Evolutionary conservation across 2,888 invertebrate species (phyloP).

Genomic region (Standfussiana lucernea): DNA sequence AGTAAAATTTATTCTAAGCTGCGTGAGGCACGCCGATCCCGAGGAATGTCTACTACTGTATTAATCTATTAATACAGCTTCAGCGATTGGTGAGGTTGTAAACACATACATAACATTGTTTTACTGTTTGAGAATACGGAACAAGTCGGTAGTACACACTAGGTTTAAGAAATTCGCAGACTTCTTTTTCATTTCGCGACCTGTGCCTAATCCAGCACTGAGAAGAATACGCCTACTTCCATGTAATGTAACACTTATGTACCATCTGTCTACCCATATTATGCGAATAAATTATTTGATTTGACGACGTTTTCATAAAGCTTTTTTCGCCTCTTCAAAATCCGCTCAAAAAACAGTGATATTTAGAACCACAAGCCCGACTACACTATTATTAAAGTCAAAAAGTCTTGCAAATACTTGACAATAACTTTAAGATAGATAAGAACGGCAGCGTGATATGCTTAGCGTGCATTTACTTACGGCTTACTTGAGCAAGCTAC

Average conservation of each 20-base stretch:
- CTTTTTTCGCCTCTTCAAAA: not conserved
- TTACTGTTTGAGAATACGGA: too few species aligned
- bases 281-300: too few species aligned
- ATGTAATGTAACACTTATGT: too few species aligned
- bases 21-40: too few species aligned
- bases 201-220: too few species aligned
- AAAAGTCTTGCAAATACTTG: not conserved
- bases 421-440: not conserved
- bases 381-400: not conserved
- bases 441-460: not conserved
- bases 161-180: not conserved
- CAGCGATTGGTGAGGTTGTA: too few species aligned
- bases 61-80: too few species aligned
- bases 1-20: too few species aligned
- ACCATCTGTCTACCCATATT: too few species aligned
- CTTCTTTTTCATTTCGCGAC: not conserved
- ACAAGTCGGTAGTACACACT: not conserved
- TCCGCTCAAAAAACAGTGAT: not conserved
- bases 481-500: not conserved
- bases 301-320: slow-evolving; percentile 18
- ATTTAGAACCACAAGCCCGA: not conserved
- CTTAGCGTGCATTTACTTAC: not conserved
- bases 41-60: too few species aligned
- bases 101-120: not conserved
- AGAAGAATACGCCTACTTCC: not conserved